Percentiles rank a stretch among this genome's conserved stretches.
phyloP scores from a whole-genome alignment of 2,113 vertebrate genomes.

The Silurus meridionalis region DNA sequence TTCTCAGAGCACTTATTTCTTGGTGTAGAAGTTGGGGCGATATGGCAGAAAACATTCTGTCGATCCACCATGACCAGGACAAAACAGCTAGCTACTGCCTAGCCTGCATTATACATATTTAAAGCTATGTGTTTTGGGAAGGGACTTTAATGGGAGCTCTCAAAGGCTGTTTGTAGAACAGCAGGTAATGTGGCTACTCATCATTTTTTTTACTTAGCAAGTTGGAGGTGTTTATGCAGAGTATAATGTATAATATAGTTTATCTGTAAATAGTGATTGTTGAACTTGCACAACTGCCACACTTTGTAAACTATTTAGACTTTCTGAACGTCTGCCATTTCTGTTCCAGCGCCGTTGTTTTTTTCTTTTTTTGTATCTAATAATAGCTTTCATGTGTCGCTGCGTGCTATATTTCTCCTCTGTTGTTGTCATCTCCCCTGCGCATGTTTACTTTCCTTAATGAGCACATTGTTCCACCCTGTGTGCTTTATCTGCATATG shows the following conservation, averaged over 20 bases:
- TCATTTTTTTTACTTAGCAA: not conserved
- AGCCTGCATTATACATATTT: not conserved
- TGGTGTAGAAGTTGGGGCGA: not conserved
- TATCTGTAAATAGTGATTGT: not conserved
- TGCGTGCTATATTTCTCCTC: not conserved
- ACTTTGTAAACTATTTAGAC: not conserved
- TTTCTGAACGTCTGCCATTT: not conserved
- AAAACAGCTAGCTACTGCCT: not conserved
- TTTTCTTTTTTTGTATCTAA: not conserved
- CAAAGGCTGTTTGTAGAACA: not conserved
- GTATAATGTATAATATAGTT: not conserved
- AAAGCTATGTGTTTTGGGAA: not conserved
- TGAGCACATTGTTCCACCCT: constrained; percentile 23
- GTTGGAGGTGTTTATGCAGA: not conserved
- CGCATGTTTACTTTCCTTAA: constrained; percentile 36
- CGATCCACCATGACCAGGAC: not conserved
- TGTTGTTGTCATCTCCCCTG: constrained; percentile 12
- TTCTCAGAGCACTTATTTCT: not conserved
- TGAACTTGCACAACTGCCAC: not conserved
- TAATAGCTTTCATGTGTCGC: constrained; percentile 32
- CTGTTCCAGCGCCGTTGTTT: not conserved
- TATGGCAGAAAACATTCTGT: not conserved
- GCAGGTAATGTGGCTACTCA: too few species aligned
- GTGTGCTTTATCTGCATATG: constrained; percentile 36
- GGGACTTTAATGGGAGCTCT: not conserved